These are phyloP conservation scores for Hyposmocoma kahamanoa DNA, from an alignment of 1,140 invertebrate species.

Conservation along the genomic window DNA sequence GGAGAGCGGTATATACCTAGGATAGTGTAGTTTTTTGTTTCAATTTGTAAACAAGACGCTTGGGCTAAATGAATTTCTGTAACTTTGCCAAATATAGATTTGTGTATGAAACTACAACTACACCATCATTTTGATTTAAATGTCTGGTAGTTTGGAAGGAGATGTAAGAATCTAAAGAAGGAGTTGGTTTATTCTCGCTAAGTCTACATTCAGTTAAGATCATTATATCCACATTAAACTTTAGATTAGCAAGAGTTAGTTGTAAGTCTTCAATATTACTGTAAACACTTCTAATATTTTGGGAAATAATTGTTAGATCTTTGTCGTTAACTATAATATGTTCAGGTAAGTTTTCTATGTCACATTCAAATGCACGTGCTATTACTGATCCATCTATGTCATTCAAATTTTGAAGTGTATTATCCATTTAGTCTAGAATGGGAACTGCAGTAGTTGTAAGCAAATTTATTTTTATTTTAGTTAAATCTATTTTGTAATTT, in stretches of 20 bases:
- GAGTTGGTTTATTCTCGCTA: background rate
- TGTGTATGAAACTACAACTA: background rate
- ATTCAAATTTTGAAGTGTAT: too few relatives aligned
- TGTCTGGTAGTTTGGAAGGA: background rate
- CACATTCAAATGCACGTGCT: too few relatives aligned
- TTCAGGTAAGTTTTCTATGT: background rate
- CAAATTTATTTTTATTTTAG: too few relatives aligned
- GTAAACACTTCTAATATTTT: slow-evolving; percentile 8
- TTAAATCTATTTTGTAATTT: too few relatives aligned
- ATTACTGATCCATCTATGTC: too few relatives aligned
- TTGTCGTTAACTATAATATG: background rate
- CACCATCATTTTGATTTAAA: slow-evolving; percentile 3
- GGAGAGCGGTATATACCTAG: slow-evolving; percentile 6
- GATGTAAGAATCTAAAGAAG: background rate
- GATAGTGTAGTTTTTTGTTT: background rate
- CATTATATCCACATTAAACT: slow-evolving; percentile 5
- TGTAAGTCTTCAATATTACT: background rate
- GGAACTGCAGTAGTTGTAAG: too few relatives aligned
- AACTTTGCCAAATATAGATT: background rate
- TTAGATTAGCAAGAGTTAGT: background rate
- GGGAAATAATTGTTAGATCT: slow-evolving; percentile 2
- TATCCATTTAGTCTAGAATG: too few relatives aligned
- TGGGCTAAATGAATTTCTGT: slow-evolving; percentile 1
- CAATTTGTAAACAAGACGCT: background rate
- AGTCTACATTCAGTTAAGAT: slow-evolving; percentile 8